phyloP scores from a whole-genome alignment of 2,888 invertebrate genomes.

The Acleris holmiana region DNA sequence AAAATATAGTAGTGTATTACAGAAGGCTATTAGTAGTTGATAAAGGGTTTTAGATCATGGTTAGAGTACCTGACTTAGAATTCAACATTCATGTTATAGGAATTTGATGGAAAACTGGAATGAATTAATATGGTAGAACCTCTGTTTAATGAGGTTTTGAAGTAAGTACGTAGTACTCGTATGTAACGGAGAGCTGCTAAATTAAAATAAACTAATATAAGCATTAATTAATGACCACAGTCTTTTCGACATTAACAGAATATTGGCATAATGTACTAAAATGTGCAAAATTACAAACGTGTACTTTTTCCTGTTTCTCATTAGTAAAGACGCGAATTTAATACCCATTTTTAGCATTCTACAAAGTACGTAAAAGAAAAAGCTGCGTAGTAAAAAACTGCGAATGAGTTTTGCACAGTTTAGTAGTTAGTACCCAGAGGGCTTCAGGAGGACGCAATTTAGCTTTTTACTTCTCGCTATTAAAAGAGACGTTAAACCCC shows the following conservation, averaged over 20 bases:
- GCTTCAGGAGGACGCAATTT: conserved; percentile 14
- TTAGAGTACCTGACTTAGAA: too few relatives aligned
- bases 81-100: too few relatives aligned
- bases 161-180: too few relatives aligned
- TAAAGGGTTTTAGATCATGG: neutral
- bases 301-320: neutral
- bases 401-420: conserved; percentile 7
- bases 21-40: neutral
- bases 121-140: too few relatives aligned
- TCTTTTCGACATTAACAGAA: too few relatives aligned
- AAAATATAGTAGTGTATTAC: neutral
- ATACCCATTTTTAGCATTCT: neutral
- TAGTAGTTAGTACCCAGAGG: conserved; percentile 13
- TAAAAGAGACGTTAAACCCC: conserved; percentile 4
- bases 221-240: too few relatives aligned
- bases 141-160: too few relatives aligned
- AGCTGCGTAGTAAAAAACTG: neutral
- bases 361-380: neutral
- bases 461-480: conserved; percentile 8
- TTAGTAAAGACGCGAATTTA: neutral
- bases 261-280: too few relatives aligned
- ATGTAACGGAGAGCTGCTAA: too few relatives aligned
- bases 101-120: too few relatives aligned
- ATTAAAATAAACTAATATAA: too few relatives aligned
- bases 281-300: neutral